These are phyloP conservation scores for Podocnemis expansa DNA, from an alignment of 2,113 vertebrate genomes.

Conservation along the genomic window DNA sequence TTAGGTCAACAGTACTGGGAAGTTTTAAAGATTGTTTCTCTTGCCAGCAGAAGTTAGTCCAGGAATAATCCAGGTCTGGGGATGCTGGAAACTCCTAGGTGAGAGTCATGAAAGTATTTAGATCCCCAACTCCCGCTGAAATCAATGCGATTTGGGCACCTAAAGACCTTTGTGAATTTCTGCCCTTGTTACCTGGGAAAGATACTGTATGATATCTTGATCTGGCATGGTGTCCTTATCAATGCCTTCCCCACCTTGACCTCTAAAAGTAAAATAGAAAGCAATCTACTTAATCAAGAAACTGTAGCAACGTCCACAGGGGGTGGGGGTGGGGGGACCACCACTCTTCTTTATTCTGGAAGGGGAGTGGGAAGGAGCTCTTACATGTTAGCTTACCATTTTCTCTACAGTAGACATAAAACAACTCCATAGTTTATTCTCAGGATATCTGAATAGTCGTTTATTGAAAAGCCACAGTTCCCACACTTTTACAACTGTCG, in stretches of 20 bases:
- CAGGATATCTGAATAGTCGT: slow-evolving; percentile 84
- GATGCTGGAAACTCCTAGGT: neutral
- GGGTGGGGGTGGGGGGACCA: slow-evolving; percentile 56
- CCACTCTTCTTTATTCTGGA: slow-evolving; percentile 75
- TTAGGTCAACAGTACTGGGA: neutral
- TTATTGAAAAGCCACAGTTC: slow-evolving; percentile 93
- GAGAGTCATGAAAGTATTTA: neutral
- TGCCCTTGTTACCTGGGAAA: neutral
- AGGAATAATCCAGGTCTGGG: neutral
- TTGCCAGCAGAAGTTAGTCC: neutral
- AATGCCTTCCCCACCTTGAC: neutral
- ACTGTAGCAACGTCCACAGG: slow-evolving; percentile 69
- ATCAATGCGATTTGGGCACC: neutral
- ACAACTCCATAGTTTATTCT: slow-evolving; percentile 68
- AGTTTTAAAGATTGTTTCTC: neutral
- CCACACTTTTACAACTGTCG: slow-evolving; percentile 98
- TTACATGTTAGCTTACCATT: slow-evolving; percentile 49
- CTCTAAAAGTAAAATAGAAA: slow-evolving; percentile 6
- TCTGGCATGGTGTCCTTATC: neutral
- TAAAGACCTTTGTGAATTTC: neutral
- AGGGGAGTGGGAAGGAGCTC: slow-evolving; percentile 56
- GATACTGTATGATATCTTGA: neutral
- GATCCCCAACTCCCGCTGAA: neutral
- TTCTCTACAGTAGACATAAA: slow-evolving; percentile 70
- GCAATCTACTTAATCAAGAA: slow-evolving; percentile 61